These are phyloP conservation scores for Hydrolagus affinis DNA, from an alignment of 2,113 vertebrate genomes.

Conservation along the genomic window DNA sequence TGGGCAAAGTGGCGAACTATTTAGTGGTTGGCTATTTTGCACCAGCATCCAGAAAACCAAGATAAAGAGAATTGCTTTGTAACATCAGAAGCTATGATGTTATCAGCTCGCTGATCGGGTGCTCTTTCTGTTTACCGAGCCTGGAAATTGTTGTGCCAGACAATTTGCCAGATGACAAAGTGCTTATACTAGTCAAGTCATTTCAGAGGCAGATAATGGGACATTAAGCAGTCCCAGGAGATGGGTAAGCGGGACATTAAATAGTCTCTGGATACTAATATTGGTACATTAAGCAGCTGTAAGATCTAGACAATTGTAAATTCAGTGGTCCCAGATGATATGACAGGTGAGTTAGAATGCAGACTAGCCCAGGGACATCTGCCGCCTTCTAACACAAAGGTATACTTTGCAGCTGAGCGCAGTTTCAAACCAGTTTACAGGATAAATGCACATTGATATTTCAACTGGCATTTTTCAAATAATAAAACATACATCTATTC, in stretches of 20 bases:
- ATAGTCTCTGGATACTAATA: not conserved
- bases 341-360: not conserved
- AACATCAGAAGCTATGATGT: not conserved
- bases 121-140: constrained; percentile 23
- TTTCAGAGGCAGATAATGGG: constrained; percentile 14
- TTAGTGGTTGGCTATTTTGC: not conserved
- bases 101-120: not conserved
- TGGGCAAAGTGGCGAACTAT: not conserved
- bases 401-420: too few species aligned
- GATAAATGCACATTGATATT: too few species aligned
- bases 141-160: constrained; percentile 12
- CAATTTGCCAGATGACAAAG: constrained; percentile 1
- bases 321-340: not conserved
- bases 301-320: not conserved
- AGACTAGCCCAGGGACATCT: too few species aligned
- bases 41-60: not conserved
- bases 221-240: constrained; percentile 16
- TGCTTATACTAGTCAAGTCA: not conserved
- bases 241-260: not conserved
- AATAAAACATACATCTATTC: too few species aligned
- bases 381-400: too few species aligned
- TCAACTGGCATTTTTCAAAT: too few species aligned
- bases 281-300: not conserved
- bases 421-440: too few species aligned
- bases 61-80: not conserved